Evolutionary conservation across 2,888 invertebrate species (phyloP), one percentile per base, ranked within the genome.

Genomic region (Mystacides longicornis): DNA sequence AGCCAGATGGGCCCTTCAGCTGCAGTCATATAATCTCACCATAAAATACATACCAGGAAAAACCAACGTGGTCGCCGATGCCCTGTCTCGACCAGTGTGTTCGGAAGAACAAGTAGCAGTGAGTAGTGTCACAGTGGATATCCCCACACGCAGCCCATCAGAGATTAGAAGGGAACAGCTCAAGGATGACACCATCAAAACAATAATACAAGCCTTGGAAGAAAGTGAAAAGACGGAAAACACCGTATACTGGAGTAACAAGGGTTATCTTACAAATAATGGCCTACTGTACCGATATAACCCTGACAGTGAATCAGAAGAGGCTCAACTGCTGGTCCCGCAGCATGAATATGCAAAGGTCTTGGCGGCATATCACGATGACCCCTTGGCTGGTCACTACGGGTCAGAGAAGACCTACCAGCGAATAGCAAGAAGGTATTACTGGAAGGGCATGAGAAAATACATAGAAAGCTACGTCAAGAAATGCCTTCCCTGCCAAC

Each of bases 401-500:
- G 66, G 65, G 1, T 49, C 45, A 1, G 63, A 63, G 49, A 37
- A 50, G 37, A 66, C 65, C 0, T 18, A 59, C 0, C 43, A 59
- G 11, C 50, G 59, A 11, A 65, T 66, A 4, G 2, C 48, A 0
- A 20, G 18, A 0, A 49, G 63, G 1, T 67, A 64, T 27, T 66
- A 57, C 50, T 67, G 65, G 64, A 51, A 51, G 3, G 64, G 64
- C 0, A 65, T 69, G 65, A 23, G 65, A 16, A 55, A 53, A 1
- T 62, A 63, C 3, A 57, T 68, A 3, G 49, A 27, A 9, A 55
- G 58, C 0, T 65, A 68, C 49, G 55, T 67, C 0, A 60, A 60
- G 19, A 54, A 60, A 0, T 68, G 68, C 33, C 14, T 61, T 0
- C 53, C 62, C 11, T 70, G 67, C 53, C 67, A 67, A 49, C 22